Evolutionary conservation across 2,888 invertebrate species (phyloP).

Genomic region (Hypolimnas misippus): DNA sequence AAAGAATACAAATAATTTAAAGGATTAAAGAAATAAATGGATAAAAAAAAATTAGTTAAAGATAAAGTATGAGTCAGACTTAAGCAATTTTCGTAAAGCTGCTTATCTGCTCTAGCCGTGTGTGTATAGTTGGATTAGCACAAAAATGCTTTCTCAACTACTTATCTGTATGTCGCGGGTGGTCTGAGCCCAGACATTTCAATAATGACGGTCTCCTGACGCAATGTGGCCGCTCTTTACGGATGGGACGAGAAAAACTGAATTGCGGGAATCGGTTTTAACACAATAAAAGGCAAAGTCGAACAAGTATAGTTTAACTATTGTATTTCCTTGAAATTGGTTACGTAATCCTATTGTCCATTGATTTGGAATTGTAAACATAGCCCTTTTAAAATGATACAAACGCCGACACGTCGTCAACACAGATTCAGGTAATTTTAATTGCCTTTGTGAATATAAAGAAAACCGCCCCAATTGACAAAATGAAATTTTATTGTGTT

Average conservation of each 20-base stretch:
- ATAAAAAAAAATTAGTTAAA: background rate
- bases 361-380: conserved; percentile 52
- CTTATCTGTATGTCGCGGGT: conserved; percentile 70
- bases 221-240: conserved; percentile 63
- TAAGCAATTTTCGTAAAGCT: conserved; percentile 15
- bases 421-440: conserved; percentile 34
- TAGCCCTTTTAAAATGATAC: conserved; percentile 57
- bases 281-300: conserved; percentile 62
- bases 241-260: conserved; percentile 65
- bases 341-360: conserved; percentile 55
- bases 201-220: conserved; percentile 71
- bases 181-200: conserved; percentile 70
- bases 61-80: conserved; percentile 15
- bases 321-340: conserved; percentile 62
- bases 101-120: conserved; percentile 34
- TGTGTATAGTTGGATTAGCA: conserved; percentile 41
- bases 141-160: conserved; percentile 55
- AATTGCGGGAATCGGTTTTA: conserved; percentile 63
- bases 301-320: conserved; percentile 46
- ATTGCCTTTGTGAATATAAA: conserved; percentile 25
- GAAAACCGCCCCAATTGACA: conserved; percentile 9
- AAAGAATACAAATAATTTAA: background rate
- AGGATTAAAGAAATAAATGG: background rate
- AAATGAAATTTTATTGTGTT: background rate
- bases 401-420: conserved; percentile 44